Evolutionary conservation across 2,888 invertebrate genomes (phyloP).

Genomic region (Apodemia duryi): DNA sequence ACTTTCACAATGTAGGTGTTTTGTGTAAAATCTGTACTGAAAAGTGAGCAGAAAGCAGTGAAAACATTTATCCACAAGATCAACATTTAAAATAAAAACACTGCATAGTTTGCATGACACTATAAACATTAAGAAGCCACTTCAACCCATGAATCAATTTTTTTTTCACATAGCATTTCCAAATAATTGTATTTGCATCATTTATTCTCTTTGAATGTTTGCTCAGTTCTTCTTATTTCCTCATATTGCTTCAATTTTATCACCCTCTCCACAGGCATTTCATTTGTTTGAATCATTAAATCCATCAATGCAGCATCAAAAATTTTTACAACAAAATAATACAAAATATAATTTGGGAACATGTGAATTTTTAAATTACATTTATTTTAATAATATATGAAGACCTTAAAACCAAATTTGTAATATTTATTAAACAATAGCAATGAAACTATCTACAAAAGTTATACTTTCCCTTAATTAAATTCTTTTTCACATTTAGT

Average conservation of each 20-base stretch:
- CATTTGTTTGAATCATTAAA: neutral
- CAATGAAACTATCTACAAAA: too few relatives aligned
- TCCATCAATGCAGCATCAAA: conserved; percentile 5
- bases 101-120: conserved; percentile 8
- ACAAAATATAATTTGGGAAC: conserved; percentile 9
- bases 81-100: conserved; percentile 28
- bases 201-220: neutral
- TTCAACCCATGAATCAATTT: neutral
- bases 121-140: conserved; percentile 17
- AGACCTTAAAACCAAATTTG: neutral
- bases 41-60: conserved; percentile 72
- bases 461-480: too few relatives aligned
- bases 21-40: conserved; percentile 64
- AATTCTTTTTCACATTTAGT: too few relatives aligned
- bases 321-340: conserved; percentile 16
- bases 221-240: conserved; percentile 1
- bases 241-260: neutral
- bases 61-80: conserved; percentile 42
- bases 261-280: neutral
- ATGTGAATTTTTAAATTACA: neutral
- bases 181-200: neutral
- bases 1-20: conserved; percentile 57
- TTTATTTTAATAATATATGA: neutral
- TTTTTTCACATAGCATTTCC: neutral
- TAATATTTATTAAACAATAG: too few relatives aligned